Evolutionary conservation across 2,888 invertebrate species (phyloP).

Genomic region (Autographa pulchrina): DNA sequence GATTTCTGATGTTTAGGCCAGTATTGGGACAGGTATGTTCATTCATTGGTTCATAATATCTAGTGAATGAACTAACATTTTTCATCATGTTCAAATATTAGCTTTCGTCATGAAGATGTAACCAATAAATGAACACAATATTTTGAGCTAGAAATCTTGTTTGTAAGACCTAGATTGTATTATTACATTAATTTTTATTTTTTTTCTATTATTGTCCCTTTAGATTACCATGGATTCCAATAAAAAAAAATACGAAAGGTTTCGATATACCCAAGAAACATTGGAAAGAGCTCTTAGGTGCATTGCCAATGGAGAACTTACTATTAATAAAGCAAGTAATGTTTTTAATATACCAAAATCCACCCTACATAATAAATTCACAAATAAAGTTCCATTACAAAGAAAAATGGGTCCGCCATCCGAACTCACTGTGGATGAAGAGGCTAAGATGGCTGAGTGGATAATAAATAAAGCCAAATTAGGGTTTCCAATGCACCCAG

Average conservation of each 20-base stretch:
- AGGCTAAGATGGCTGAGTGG: too few species aligned
- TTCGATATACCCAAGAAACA: constrained; percentile 15
- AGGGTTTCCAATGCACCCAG: too few species aligned
- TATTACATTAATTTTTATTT: too few species aligned
- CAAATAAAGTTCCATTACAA: constrained; percentile 11
- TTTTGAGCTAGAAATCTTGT: too few species aligned
- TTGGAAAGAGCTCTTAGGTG: constrained; percentile 14
- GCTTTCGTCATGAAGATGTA: not conserved
- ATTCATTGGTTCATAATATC: constrained; percentile 6
- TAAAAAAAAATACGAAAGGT: constrained; percentile 14
- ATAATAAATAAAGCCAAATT: too few species aligned
- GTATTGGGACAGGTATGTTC: constrained; percentile 7
- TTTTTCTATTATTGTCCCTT: too few species aligned
- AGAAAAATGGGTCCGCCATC: constrained; percentile 15
- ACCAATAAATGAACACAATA: not conserved
- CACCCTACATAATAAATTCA: constrained; percentile 17
- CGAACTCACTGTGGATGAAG: not conserved
- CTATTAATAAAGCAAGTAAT: constrained; percentile 18
- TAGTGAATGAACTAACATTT: constrained; percentile 9
- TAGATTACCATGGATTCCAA: too few species aligned
- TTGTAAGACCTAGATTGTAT: too few species aligned
- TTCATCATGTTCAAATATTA: constrained; percentile 9
- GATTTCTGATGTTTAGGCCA: too few species aligned
- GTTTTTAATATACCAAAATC: constrained; percentile 12
- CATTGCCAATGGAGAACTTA: constrained; percentile 11